Conservation (phyloP, 2,797 vertebrate species). For the Okamejei kenojei region DNA sequence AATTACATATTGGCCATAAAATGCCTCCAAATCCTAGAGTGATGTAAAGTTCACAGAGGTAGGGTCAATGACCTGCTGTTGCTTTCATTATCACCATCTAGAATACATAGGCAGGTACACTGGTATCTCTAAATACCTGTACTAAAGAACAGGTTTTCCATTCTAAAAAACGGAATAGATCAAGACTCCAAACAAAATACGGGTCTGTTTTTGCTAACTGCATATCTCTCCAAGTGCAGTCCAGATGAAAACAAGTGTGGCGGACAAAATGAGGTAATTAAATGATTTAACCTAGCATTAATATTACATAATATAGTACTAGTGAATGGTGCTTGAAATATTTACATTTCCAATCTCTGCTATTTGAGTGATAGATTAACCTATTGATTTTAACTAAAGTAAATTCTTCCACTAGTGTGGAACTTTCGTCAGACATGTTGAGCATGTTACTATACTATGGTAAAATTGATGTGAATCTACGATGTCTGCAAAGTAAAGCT, state of each 20-base stretch:
- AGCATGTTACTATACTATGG: background rate
- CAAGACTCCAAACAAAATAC: background rate
- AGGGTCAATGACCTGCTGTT: too few species aligned
- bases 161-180: background rate
- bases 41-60: too few species aligned
- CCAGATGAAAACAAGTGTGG: background rate
- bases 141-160: too few species aligned
- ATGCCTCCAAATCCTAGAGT: too few species aligned
- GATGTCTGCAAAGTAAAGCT: background rate
- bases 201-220: background rate
- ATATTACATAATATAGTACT: background rate
- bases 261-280: background rate
- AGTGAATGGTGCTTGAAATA: background rate
- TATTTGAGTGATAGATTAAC: background rate
- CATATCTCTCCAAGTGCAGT: background rate
- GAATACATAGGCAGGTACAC: too few species aligned
- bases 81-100: too few species aligned
- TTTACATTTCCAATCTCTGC: background rate
- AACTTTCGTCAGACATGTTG: background rate
- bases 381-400: background rate
- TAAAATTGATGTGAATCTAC: background rate
- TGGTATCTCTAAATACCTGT: background rate
- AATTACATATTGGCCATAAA: too few species aligned
- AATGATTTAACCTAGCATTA: background rate
- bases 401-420: background rate